Conservation (phyloP, 2,113 vertebrate genomes). For the Solenodon paradoxus region DNA sequence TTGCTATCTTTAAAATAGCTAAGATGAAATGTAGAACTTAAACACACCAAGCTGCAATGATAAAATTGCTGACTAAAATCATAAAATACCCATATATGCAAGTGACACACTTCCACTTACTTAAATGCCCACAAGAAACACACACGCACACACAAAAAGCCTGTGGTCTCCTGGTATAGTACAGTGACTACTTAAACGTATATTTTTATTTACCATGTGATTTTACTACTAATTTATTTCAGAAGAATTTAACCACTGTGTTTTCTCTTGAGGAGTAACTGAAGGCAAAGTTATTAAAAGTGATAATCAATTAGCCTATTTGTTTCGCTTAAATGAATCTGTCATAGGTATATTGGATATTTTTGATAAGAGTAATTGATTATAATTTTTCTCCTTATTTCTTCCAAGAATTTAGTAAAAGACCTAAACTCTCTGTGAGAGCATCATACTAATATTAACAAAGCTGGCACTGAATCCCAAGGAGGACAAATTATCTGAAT, state of each 20-base stretch:
- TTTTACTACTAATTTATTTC: neutral
- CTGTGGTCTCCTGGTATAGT: neutral
- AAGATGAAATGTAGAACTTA: conserved; percentile 20
- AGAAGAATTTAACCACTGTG: neutral
- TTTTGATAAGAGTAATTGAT: conserved; percentile 43
- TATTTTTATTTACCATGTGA: neutral
- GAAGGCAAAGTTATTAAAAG: conserved; percentile 54
- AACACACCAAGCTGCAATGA: conserved; percentile 4
- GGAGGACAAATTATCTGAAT: neutral
- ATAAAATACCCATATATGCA: neutral
- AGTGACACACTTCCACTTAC: conserved; percentile 3
- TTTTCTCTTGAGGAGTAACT: conserved; percentile 36
- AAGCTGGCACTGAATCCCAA: conserved; percentile 35
- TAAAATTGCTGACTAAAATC: conserved; percentile 54
- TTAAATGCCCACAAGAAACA: conserved; percentile 9
- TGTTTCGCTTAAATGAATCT: conserved; percentile 57
- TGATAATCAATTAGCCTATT: conserved; percentile 54
- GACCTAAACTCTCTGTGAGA: neutral
- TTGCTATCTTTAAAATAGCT: conserved; percentile 41
- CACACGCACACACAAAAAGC: neutral
- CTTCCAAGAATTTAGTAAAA: neutral
- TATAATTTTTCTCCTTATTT: conserved; percentile 27
- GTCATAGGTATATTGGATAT: neutral
- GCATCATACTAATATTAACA: neutral
- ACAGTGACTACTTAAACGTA: neutral